Base-by-base conservation (phyloP, 2,113 vertebrate genomes). In the Nesogale talazaci region DNA sequence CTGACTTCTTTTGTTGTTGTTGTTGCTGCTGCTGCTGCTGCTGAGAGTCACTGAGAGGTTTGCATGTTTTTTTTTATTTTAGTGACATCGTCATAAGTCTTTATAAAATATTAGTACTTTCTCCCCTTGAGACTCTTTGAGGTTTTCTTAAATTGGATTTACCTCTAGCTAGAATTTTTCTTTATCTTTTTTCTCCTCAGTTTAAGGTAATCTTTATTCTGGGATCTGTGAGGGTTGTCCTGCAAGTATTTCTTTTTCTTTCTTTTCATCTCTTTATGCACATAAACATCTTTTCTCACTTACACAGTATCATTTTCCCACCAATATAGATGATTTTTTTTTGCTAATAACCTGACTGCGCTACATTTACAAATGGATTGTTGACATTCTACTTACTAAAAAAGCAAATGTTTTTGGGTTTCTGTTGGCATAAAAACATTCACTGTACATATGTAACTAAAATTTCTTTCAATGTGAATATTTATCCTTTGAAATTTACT, bases 401-500 rank as follows among this genome's bases (percentile, higher is more conserved):
- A 20, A 94, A 83, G 80, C 15, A 10, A 46, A 88, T 61, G 15
- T 89, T 91, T 75, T 90, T 67, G 1, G 75, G 90, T 80, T 61
- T 12, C 14, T 52, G 14, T 52, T 52, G 5, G 38, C 65, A 42
- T 2, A 74, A 56, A 94, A 92, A 6, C n/a, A 20, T 87, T n/a
- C 90, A 77, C 23, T 17, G 36, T 65, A 83, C 2, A 91, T 36
- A 10, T 80, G 67, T 89, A 87, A 81, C 56, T 12, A 52, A 52
- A 52, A 93, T 81, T 87, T 86, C 7, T 36, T 94, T 93, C 56
- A 89, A 84, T 2, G 69, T 34, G 34, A 75, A 84, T 75, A 1
- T 93, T 91, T 81, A 1, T 72, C 46, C 36, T 78, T 92, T 83
- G 56, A 90, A 83, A 89, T 77, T 95, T 81, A 83, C 17, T 70